phyloP scores from a whole-genome alignment of 2,113 vertebrate species.

The Cynocephalus volans region DNA sequence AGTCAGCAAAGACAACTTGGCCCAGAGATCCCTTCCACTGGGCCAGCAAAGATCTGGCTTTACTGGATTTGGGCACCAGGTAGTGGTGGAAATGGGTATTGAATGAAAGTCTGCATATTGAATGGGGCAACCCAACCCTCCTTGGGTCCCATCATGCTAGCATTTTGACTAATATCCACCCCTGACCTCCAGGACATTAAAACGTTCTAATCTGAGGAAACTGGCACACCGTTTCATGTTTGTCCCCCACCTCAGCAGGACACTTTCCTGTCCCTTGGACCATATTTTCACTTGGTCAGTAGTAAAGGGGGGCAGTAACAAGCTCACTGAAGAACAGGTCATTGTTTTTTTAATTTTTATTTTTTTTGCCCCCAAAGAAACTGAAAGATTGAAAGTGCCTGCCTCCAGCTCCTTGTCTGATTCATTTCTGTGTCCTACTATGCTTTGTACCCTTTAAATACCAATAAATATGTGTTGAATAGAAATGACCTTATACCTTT shows the following conservation, averaged over 20 bases:
- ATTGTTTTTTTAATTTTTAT: neutral
- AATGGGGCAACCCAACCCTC: neutral
- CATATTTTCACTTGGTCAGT: neutral
- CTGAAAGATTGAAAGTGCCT: neutral
- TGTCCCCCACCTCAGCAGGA: neutral
- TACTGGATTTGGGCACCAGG: neutral
- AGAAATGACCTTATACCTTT: neutral
- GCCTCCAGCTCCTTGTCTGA: neutral
- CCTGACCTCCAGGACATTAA: neutral
- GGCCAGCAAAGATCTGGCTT: neutral
- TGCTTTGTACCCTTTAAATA: neutral
- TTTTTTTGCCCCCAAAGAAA: neutral
- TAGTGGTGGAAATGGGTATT: neutral
- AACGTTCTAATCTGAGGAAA: neutral
- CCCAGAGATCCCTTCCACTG: neutral
- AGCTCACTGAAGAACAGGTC: neutral
- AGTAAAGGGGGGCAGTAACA: neutral
- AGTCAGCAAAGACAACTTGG: neutral
- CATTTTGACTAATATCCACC: rapidly evolving
- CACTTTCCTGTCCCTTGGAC: slow-evolving; percentile 2
- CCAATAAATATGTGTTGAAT: neutral
- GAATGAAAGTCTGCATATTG: neutral
- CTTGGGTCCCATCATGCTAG: neutral
- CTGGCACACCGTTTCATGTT: neutral
- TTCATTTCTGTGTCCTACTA: neutral